Conservation (phyloP, 1,140 invertebrate species). For the Lethocerus indicus region DNA sequence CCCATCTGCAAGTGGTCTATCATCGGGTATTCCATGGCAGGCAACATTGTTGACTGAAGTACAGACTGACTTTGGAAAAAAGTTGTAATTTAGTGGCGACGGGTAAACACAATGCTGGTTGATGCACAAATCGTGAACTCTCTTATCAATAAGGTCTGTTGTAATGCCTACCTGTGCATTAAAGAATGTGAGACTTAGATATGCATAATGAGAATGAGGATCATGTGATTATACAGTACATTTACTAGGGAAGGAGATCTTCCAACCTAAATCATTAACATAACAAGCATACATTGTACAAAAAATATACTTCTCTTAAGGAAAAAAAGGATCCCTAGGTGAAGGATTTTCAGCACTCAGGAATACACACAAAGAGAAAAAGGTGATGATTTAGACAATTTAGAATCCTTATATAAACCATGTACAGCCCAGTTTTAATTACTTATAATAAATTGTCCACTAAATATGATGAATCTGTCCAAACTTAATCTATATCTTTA, state of each 20-base stretch:
- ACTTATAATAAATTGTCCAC: no score
- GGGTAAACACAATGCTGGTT: conserved; percentile 65
- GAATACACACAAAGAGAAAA: no score
- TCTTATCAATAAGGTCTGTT: conserved; percentile 71
- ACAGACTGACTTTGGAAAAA: conserved; percentile 86
- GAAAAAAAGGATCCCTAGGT: no score
- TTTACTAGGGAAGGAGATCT: neutral
- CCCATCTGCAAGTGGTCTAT: conserved; percentile 56
- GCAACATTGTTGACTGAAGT: conserved; percentile 91
- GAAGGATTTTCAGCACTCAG: no score
- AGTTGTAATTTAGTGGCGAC: conserved; percentile 69
- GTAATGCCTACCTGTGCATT: conserved; percentile 53
- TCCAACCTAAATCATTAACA: neutral
- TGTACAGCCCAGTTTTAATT: no score
- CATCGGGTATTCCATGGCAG: conserved; percentile 89
- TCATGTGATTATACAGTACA: neutral
- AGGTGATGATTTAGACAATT: no score
- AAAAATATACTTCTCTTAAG: neutral
- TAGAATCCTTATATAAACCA: no score
- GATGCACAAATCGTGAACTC: conserved; percentile 50
- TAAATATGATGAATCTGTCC: no score
- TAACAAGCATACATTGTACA: neutral
- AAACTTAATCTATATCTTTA: no score
- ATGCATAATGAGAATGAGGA: conserved; percentile 18
- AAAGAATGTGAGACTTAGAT: neutral